phyloP scores from a whole-genome alignment of 2,888 invertebrate species.

The Spodoptera littoralis region DNA sequence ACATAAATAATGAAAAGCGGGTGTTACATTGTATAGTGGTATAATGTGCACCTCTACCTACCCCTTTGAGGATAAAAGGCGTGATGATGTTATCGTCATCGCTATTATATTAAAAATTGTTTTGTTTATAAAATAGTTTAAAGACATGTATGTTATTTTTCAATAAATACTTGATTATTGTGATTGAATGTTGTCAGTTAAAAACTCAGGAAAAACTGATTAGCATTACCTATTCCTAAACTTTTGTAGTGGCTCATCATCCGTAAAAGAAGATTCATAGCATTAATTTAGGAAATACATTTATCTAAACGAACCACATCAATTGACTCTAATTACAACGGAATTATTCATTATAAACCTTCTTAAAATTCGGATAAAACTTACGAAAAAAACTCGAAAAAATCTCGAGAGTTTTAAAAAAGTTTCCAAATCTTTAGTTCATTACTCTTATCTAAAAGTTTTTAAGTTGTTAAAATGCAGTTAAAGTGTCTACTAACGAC shows the following conservation, averaged over 20 bases:
- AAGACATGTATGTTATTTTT: too few relatives aligned
- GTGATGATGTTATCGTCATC: too few relatives aligned
- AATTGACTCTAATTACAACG: constrained; percentile 33
- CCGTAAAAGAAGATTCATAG: constrained; percentile 7
- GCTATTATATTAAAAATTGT: too few relatives aligned
- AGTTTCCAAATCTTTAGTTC: constrained; percentile 38
- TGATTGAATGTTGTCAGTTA: too few relatives aligned
- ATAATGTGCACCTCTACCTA: too few relatives aligned
- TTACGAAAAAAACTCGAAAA: constrained; percentile 15
- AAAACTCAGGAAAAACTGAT: too few relatives aligned
- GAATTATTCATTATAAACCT: constrained; percentile 41
- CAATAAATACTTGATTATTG: too few relatives aligned
- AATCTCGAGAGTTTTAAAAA: constrained; percentile 25
- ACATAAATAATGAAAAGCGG: too few relatives aligned
- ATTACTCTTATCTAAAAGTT: constrained; percentile 47
- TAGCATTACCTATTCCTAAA: neutral
- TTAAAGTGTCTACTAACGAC: constrained; percentile 43
- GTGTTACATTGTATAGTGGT: too few relatives aligned
- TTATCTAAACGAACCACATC: constrained; percentile 22
- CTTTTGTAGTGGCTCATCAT: neutral
- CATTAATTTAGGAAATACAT: constrained; percentile 7
- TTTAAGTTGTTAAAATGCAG: constrained; percentile 38
- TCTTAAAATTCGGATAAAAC: constrained; percentile 33
- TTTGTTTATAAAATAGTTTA: too few relatives aligned
- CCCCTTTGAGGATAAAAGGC: too few relatives aligned